These are phyloP conservation scores for Aphelenchoides fujianensis DNA, from an alignment of 1,140 invertebrate genomes.

Conservation along the genomic window DNA sequence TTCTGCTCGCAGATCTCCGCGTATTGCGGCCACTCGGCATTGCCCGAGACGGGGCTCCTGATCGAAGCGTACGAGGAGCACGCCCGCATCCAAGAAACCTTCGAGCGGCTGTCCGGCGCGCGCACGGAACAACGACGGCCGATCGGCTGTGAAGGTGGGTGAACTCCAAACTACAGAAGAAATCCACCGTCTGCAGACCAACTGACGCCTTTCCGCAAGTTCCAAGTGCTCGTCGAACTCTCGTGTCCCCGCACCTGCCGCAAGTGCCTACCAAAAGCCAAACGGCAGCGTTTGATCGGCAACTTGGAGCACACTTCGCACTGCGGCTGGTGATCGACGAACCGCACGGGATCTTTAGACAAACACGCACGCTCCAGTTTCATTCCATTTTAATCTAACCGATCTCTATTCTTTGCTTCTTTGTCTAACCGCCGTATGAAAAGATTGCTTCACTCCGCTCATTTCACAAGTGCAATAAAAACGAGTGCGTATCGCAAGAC, in stretches of 20 bases:
- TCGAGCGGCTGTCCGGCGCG: slow-evolving; percentile 13
- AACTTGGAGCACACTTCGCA: slow-evolving; percentile 9
- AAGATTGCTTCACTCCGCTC: too few relatives aligned
- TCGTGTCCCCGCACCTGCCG: slow-evolving; percentile 11
- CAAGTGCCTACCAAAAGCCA: background rate
- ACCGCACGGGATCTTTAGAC: too few relatives aligned
- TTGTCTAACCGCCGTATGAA: too few relatives aligned
- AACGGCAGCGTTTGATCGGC: background rate
- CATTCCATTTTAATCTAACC: too few relatives aligned
- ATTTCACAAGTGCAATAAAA: too few relatives aligned
- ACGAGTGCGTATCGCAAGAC: too few relatives aligned
- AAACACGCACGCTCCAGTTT: too few relatives aligned
- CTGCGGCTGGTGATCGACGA: slow-evolving; percentile 16
- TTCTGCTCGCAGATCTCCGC: background rate
- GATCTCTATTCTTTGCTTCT: too few relatives aligned
- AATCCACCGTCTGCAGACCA: slow-evolving; percentile 3
- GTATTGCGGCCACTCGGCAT: background rate
- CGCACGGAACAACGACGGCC: background rate
- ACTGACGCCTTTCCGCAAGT: slow-evolving; percentile 5
- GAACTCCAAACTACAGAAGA: background rate
- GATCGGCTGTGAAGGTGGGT: slow-evolving; percentile 19
- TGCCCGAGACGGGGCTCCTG: slow-evolving; percentile 8
- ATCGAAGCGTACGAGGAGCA: slow-evolving; percentile 18
- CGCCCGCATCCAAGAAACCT: slow-evolving; percentile 1
- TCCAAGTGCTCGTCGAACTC: slow-evolving; percentile 15